A percentile compares a stretch with the other conserved stretches of the same genome.
Conservation (phyloP, 2,113 vertebrate species). For the Ancistrus triradiatus region DNA sequence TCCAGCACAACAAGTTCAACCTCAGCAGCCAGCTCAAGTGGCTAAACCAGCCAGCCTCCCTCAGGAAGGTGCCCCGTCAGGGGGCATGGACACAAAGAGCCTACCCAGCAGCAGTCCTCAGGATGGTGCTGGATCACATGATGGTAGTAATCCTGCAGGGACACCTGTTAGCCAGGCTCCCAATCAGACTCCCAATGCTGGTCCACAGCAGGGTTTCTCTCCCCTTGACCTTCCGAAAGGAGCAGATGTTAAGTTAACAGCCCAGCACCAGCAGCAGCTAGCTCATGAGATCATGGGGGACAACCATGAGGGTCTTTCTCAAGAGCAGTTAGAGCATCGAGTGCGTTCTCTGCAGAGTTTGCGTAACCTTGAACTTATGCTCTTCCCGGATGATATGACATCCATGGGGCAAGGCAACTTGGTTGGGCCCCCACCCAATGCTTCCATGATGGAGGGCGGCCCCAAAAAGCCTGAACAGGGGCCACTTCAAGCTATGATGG, state of each 20-base stretch:
- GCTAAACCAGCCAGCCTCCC: slow-evolving; percentile 69
- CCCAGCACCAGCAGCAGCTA: slow-evolving; percentile 76
- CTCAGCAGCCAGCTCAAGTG: slow-evolving; percentile 57
- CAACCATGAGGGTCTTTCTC: slow-evolving; percentile 93
- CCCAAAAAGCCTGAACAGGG: slow-evolving; percentile 86
- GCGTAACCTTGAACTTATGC: slow-evolving; percentile 96
- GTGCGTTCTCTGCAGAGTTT: slow-evolving; percentile 94
- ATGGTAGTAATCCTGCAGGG: slow-evolving; percentile 74
- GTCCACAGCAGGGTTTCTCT: slow-evolving; percentile 74
- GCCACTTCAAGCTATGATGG: slow-evolving; percentile 95
- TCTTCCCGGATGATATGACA: slow-evolving; percentile 91
- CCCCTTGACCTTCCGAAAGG: slow-evolving; percentile 51
- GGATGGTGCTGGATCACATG: slow-evolving; percentile 75
- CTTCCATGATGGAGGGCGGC: slow-evolving; percentile 74
- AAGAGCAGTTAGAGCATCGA: slow-evolving; percentile 95
- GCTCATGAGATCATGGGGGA: slow-evolving; percentile 89
- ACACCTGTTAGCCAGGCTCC: slow-evolving; percentile 73
- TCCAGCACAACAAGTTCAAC: slow-evolving; percentile 63
- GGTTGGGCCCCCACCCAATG: slow-evolving; percentile 72
- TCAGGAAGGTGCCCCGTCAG: slow-evolving; percentile 76
- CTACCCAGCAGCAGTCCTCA: slow-evolving; percentile 78
- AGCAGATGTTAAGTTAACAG: slow-evolving; percentile 60
- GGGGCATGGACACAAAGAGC: slow-evolving; percentile 83
- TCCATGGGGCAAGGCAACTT: slow-evolving; percentile 67
- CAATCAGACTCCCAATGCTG: slow-evolving; percentile 59